Base-by-base conservation (phyloP, 2,888 invertebrate species). In the Palloptera scutellata region DNA sequence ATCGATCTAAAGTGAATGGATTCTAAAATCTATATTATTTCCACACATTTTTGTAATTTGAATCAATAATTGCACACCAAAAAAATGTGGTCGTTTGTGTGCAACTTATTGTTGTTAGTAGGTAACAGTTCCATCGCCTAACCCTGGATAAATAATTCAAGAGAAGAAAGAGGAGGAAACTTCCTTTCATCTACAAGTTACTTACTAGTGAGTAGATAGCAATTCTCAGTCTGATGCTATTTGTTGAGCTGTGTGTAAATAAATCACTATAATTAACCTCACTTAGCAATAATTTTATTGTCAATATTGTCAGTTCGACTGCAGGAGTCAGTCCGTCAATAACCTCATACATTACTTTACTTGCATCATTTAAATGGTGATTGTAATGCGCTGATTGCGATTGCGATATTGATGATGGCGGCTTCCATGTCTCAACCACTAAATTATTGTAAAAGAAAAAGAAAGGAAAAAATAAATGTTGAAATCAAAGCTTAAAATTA, bases 401-500 rank as follows among this genome's bases (percentile, higher is more conserved):
- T 17, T 19, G 19, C n/a, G 15, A 13, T 5, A 41, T 40, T 11
- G 30, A 5, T 40, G 40, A 30, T 30, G 30, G 42, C 15, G 15
- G 12, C 11, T 52, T 40, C 9, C 30, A 5, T 40, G 13, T 13
- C 30, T 40, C 10, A 40, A 52, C 41, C 41, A 40, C 30, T 30
- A 30, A 30, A 30, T 30, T 30, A 30, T 4, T 30, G 30, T 30
- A 30, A 6, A 30, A 30, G 30, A 30, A 30, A 30, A 30, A 30
- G 30, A 6, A 30, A 30, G 30, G 30, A 6, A 6, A 6, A 30
- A 30, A 30, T 48, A 59, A 58, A 52, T 59, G 51, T 42, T 61
- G 54, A 66, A 66, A 66, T 66, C 66, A 66, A 66, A 66, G 65
- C 62, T 65, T 62, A 60, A 66, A 69, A 66, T 68, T 68, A 68